Evolutionary conservation across 1,140 invertebrate genomes (phyloP).

Genomic region (Gonioctena quinquepunctata): DNA sequence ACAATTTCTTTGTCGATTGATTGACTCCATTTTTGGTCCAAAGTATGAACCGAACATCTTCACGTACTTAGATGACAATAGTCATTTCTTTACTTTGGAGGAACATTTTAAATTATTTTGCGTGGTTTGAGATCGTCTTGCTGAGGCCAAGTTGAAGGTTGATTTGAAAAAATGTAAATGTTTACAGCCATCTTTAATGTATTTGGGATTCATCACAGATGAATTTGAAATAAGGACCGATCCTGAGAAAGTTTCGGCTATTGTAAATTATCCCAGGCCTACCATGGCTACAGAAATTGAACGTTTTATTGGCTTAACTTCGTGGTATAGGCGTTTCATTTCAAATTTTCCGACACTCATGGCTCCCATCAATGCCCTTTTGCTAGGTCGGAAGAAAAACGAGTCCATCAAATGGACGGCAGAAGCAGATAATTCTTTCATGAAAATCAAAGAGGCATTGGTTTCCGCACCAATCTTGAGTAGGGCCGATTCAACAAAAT

Average conservation of each 20-base stretch:
- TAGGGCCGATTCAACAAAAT: constrained; percentile 37
- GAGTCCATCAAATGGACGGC: constrained; percentile 23
- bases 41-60: background rate
- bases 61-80: background rate
- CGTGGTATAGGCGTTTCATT: constrained; percentile 51
- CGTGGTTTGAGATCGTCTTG: constrained; percentile 31
- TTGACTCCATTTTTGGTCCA: background rate
- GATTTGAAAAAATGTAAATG: constrained; percentile 36
- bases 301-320: constrained; percentile 49
- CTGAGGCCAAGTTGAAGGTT: constrained; percentile 29
- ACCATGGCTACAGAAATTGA: constrained; percentile 44
- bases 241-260: constrained; percentile 27
- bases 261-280: constrained; percentile 49
- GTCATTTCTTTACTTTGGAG: constrained; percentile 22
- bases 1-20: constrained; percentile 50
- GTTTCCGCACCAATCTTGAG: constrained; percentile 33
- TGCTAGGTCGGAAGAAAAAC: constrained; percentile 39
- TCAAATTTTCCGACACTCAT: constrained; percentile 48
- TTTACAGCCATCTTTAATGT: constrained; percentile 1
- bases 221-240: background rate
- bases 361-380: constrained; percentile 49
- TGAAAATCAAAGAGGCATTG: constrained; percentile 19
- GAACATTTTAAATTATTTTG: constrained; percentile 35
- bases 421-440: constrained; percentile 14
- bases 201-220: constrained; percentile 19